Evolutionary conservation across 2,113 vertebrate genomes (phyloP).

Genomic region (Colius striatus): DNA sequence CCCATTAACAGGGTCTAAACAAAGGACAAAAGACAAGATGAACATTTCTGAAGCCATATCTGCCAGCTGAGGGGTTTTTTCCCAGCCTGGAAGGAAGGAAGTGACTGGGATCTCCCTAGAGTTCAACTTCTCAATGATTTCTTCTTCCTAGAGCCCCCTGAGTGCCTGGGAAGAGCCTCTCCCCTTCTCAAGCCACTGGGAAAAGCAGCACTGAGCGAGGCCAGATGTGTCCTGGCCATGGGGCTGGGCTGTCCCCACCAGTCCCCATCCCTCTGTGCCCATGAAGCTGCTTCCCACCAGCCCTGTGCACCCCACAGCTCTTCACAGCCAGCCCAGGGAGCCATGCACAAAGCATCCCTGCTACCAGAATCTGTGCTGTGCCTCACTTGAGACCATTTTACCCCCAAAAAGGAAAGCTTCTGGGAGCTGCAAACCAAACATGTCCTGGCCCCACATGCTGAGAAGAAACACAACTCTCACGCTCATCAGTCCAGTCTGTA

Average conservation of each 20-base stretch:
- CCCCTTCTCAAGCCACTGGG: background rate
- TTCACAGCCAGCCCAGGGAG: rapidly evolving
- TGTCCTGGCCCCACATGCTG: background rate
- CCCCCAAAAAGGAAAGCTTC: background rate
- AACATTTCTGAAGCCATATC: background rate
- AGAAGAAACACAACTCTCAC: background rate
- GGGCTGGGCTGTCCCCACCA: background rate
- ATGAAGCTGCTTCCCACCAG: background rate
- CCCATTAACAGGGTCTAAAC: background rate
- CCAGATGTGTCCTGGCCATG: background rate
- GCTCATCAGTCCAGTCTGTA: background rate
- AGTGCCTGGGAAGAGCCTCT: background rate
- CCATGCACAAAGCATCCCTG: background rate
- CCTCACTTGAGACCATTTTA: background rate
- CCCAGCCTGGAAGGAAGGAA: slow-evolving; percentile 24
- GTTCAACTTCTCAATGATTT: background rate
- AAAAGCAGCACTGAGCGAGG: background rate
- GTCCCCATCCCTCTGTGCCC: background rate
- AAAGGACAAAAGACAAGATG: background rate
- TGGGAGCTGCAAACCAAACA: background rate
- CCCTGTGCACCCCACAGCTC: background rate
- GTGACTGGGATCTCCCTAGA: background rate
- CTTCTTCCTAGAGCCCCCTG: background rate
- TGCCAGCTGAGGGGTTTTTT: background rate
- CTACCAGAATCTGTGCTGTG: background rate